Base-by-base conservation (phyloP, 2,797 vertebrate genomes). In the Setipinna tenuifilis region DNA sequence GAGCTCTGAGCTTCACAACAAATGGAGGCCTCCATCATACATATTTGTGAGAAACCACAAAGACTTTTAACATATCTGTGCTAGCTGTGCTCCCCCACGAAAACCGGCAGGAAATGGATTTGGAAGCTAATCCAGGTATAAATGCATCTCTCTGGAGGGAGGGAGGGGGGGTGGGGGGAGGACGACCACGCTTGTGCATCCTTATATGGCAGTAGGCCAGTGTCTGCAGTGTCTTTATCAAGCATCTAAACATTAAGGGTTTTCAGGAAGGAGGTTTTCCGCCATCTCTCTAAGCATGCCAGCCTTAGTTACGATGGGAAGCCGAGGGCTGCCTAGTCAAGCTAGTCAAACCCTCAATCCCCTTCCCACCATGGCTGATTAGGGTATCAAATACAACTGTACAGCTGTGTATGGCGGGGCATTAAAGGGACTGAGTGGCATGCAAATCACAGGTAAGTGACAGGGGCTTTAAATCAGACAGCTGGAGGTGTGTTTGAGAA, bases 301-400 rank as follows among this genome's bases (percentile, higher is more conserved):
- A 44, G 71, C 71, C 35, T 41, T 78, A 78, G 31, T 31, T 44
- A 35, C 9, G 71, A 41, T 35, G 35, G 31, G 71, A 78, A 78
- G 44, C 71, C 19, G 17, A 85, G 61, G 71, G 54, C 81, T 78
- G 86, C 83, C 80, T 89, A 82, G 54, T 86, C 83, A 82, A 58
- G 85, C 85, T 87, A 82, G 83, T 75, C 57, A 85, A 85, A 87
- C 89, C 90, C 83, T 87, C 90, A 92, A 93, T 91, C 88, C 87
- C 35, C 87, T 62, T 85, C 89, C 86, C 88, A 84, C 85, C 84
- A 82, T 83, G 50, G 16, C 84, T 87, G 92, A 94, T 95, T 88
- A 93, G 93, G 92, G 91, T 93, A 92, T 94, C 93, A 94, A 87
- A 88, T 87, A 89, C 90, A 89, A 80, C 48, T 86, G 54, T 84